A percentile compares a stretch with the other conserved stretches of the same genome.
phyloP scores from a whole-genome alignment of 2,888 invertebrate genomes.

The Embidobia sp. region DNA sequence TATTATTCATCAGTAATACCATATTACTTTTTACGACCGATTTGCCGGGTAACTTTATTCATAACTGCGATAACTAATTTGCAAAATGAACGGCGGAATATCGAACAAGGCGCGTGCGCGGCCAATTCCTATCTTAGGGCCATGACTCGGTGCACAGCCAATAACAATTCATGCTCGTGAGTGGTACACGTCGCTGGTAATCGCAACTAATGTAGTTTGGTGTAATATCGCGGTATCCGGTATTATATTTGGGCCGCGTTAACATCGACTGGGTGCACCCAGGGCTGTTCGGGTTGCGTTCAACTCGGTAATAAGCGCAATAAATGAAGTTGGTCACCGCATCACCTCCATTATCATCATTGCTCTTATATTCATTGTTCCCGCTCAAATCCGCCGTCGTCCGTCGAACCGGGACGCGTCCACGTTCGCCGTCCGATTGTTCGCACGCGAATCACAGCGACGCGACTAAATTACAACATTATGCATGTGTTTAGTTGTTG shows the following conservation, averaged over 20 bases:
- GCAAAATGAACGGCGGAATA: neutral
- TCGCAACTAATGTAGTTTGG: conserved; percentile 43
- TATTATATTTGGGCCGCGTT: no score
- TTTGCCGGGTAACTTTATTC: neutral
- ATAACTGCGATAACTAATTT: no score
- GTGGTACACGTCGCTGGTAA: conserved; percentile 21
- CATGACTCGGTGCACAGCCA: conserved; percentile 2
- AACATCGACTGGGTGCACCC: no score
- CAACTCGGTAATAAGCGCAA: conserved; percentile 32
- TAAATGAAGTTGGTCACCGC: conserved; percentile 42
- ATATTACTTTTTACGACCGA: neutral
- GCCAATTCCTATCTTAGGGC: conserved; percentile 15
- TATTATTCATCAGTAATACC: no score
- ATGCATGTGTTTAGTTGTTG: conserved; percentile 38
- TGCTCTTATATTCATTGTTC: conserved; percentile 52
- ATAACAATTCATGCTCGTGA: conserved; percentile 32
- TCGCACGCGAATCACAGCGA: conserved; percentile 29
- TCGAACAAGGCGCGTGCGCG: no score
- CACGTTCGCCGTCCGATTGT: conserved; percentile 40
- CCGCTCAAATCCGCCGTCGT: conserved; percentile 35
- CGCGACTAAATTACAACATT: conserved; percentile 45
- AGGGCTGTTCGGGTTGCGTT: neutral
- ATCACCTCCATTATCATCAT: conserved; percentile 35
- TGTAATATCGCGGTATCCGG: no score
- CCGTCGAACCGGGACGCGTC: conserved; percentile 27